A percentile compares a stretch with the other conserved stretches of the same genome.
Conservation (phyloP, 2,113 vertebrate species). For the Benitochromis conjunctus region DNA sequence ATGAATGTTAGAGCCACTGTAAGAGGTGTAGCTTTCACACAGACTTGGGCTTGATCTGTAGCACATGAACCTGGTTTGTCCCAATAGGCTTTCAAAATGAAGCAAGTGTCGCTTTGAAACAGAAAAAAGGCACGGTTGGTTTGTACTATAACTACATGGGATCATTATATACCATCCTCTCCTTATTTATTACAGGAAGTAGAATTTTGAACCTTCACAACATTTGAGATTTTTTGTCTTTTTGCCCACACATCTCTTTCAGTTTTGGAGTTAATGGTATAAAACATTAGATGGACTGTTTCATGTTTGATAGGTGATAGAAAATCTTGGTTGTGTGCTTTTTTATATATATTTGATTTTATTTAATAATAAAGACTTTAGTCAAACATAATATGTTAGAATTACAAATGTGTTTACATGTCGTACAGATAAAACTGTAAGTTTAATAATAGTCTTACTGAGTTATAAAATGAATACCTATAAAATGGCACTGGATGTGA, state of each 20-base stretch:
- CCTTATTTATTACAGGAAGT: not conserved
- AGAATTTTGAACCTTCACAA: not conserved
- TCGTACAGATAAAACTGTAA: not conserved
- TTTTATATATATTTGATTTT: not conserved
- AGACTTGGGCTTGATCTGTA: not conserved
- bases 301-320: not conserved
- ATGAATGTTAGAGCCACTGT: not conserved
- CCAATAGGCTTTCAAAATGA: not conserved
- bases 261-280: not conserved
- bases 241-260: not conserved
- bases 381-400: not conserved
- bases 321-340: not conserved
- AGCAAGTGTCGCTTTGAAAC: not conserved
- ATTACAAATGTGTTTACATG: not conserved
- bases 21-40: not conserved
- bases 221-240: not conserved
- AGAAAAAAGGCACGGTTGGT: not conserved
- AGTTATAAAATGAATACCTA: not conserved
- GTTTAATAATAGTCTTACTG: not conserved
- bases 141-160: not conserved
- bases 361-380: not conserved
- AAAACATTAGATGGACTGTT: not conserved
- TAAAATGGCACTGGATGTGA: not conserved
- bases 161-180: not conserved
- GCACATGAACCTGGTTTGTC: not conserved